Percentiles rank a stretch among this genome's conserved stretches.
These are phyloP conservation scores for Lepidochitona cinerea DNA, from an alignment of 2,888 invertebrate species.

Conservation along the genomic window DNA sequence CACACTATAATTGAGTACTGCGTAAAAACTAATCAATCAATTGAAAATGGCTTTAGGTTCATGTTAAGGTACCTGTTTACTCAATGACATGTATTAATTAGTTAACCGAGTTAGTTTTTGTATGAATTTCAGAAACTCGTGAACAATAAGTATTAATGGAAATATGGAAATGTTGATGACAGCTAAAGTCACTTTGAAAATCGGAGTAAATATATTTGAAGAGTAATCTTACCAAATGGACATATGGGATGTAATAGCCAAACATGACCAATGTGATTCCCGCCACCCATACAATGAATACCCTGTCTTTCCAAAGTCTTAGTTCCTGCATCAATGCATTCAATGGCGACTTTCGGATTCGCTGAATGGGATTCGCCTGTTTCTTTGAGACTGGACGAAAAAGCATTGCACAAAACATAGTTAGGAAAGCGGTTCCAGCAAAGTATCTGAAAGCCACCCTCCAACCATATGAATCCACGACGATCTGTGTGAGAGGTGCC, in stretches of 20 bases:
- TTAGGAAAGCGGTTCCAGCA: slow-evolving; percentile 35
- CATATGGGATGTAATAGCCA: slow-evolving; percentile 60
- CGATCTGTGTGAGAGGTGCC: slow-evolving; percentile 48
- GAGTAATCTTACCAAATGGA: slow-evolving; percentile 62
- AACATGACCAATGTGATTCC: slow-evolving; percentile 56
- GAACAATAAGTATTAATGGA: no score
- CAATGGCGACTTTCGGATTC: slow-evolving; percentile 27
- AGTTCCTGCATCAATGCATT: slow-evolving; percentile 39
- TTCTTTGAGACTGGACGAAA: slow-evolving; percentile 29
- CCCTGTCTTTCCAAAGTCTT: slow-evolving; percentile 53
- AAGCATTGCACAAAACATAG: slow-evolving; percentile 33
- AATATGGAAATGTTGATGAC: no score
- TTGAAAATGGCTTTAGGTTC: no score
- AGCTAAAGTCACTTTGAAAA: no score
- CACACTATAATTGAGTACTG: no score
- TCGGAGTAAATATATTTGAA: no score
- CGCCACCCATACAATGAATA: slow-evolving; percentile 53
- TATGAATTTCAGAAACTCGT: no score
- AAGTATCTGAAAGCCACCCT: slow-evolving; percentile 46
- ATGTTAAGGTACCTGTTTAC: no score
- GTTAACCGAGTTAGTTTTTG: no score
- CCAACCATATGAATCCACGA: slow-evolving; percentile 50
- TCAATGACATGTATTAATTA: no score
- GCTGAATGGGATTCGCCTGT: slow-evolving; percentile 16
- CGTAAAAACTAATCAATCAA: no score